A percentile compares a stretch with the other conserved stretches of the same genome.
Evolutionary conservation across 2,113 vertebrate genomes (phyloP).

Genomic region (Hippocampus mohnikei): DNA sequence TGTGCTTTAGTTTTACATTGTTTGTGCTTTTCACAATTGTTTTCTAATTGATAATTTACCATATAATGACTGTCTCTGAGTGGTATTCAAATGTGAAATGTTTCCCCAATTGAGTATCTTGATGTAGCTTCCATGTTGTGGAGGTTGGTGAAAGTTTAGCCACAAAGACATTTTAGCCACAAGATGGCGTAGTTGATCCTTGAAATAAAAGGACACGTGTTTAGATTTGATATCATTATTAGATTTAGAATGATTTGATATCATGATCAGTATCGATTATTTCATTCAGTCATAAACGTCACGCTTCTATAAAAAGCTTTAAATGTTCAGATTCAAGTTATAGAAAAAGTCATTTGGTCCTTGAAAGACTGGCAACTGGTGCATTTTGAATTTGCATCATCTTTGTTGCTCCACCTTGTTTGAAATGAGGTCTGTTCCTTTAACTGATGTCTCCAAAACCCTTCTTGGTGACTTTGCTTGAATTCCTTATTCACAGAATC

Average conservation of each 20-base stretch:
- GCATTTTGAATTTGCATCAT: not conserved
- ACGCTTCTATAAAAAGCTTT: not conserved
- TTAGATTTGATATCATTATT: not conserved
- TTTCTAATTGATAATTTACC: not conserved
- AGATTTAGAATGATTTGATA: no score
- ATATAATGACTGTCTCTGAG: not conserved
- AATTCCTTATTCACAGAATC: conserved; percentile 57
- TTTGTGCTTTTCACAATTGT: not conserved
- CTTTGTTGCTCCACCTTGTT: conserved; percentile 50
- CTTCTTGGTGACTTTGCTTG: conserved; percentile 39
- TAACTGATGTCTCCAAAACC: conserved; percentile 54
- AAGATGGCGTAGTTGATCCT: conserved; percentile 53
- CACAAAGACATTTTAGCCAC: conserved; percentile 47
- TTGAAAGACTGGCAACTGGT: not conserved
- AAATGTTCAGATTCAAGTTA: not conserved
- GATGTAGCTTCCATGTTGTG: not conserved
- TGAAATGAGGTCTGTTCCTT: conserved; percentile 55
- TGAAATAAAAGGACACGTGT: conserved; percentile 15
- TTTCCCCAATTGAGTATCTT: not conserved
- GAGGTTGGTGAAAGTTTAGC: not conserved
- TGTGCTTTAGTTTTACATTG: not conserved
- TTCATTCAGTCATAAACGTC: conserved; percentile 13
- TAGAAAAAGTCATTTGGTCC: not conserved
- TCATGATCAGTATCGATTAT: not conserved
- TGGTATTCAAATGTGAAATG: not conserved